Evolutionary conservation across 2,888 invertebrate species (phyloP), one percentile per base, ranked within the genome.

Genomic region (Arrhopalites spinosus): DNA sequence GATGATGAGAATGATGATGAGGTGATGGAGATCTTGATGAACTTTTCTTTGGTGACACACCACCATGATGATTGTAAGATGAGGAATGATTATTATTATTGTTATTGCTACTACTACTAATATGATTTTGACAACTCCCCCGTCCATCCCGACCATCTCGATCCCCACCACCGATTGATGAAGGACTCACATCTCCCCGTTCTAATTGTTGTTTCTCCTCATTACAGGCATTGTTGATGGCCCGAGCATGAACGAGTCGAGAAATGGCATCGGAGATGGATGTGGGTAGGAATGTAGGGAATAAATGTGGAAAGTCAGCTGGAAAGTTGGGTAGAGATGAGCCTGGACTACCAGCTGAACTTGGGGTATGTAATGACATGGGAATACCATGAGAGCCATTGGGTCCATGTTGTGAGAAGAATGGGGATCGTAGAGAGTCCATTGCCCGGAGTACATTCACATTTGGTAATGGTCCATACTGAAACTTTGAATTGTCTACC

Each of bases 201-300:
- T 61, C 17, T 43, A 23, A 45, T 69, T 59, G 27, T 30, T 45
- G 29, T 69, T 67, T 50, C 64, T 78, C 79, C 25, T 79, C 78
- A 53, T 77, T 77, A 47, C 72, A 75, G 29, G 71, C 77, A 63
- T 74, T 75, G 63, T 74, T 79, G 68, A 76, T 78, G 15, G 63
- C 69, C 45, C 59, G 74, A 30, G 63, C 70, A 63, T 70, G 68
- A 3, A 80, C 75, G 36, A 78, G 78, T 8, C 79, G 75, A n/a
- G 79, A 72, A 67, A 81, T 71, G 17, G 79, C 81, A 71, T 82
- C 81, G 0, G 78, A 74, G 17, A 80, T 67, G 67, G 81, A 79
- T 29, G 78, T 81, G 56, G 78, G 73, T 17, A 80, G 70, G 67
- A 82, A 79, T 43, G 78, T 81, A 67, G 81, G 81, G 66, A 80